Base-by-base conservation (phyloP, 2,797 vertebrate species). In the Channa striata region DNA sequence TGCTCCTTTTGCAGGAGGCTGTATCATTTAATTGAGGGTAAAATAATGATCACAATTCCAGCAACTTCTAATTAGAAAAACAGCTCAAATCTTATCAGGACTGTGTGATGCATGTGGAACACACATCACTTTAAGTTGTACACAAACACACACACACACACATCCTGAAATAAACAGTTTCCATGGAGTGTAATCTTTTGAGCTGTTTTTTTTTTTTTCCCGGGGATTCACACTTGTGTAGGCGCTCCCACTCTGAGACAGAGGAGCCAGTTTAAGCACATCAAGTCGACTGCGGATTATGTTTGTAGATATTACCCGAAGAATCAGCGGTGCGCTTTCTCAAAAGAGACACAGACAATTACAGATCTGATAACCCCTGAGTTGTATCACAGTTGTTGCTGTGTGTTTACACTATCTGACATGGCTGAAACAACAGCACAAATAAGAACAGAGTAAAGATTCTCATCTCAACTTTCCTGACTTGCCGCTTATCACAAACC, bases 51-150 rank as follows among this genome's bases (percentile, higher is more conserved):
- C 92, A 87, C 90, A 91, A 93, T 94, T 93, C 89, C 87, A 77
- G 87, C 86, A 90, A 93, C 90, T 93, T 93, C 89, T 94, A 95
- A 94, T 95, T 94, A 93, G 91, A 93, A 92, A 92, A 94, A 93
- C 90, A 90, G 89, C 91, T 90, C 83, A 87, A 93, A 93, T 92
- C 91, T 94, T 93, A 94, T 94, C 93, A 68, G 87, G 80, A 48
- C 74, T 0, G 87, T 65, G 72, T 80, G 91, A 93, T 92, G 90
- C 91, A 85, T 93, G 89, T 78, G 76, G 73, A 78, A 77, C 79
- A 79, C 91, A 82, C 81, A 85, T 63, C 19, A 53, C 74, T 59
- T 72, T 66, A 54, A 19, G 67, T 65, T 36, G 33, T 19, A 62
- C 80, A 78, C 74, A 58, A 20, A 46, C 12, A 17, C 59, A 69